Base-by-base conservation (phyloP, 2,888 invertebrate genomes). In the Mythimna lalbum region DNA sequence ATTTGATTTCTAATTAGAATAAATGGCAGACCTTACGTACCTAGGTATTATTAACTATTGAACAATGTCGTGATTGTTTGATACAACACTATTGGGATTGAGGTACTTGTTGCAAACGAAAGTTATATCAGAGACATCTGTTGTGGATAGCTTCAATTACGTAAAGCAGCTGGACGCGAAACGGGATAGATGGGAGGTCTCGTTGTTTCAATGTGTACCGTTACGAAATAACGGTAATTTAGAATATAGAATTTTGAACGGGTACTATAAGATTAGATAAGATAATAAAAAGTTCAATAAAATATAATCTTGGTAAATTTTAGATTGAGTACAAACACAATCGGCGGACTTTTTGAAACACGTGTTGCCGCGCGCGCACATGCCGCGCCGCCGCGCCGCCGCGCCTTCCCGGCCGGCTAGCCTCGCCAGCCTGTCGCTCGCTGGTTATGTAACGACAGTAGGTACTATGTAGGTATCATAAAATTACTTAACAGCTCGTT, bases 401-500 rank as follows among this genome's bases (percentile, higher is more conserved):
- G 33, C 80, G 57, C 76, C 74, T 82, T 77, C 63, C 76, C 82
- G 63, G 60, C 75, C 65, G 59, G 80, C 60, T 65, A 52, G 79
- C 77, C 84, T 75, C 77, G 80, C 63, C 68, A 74, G 81, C 82
- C 80, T 81, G 74, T 65, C 75, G 72, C 72, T 77, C 63, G 74
- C 59, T 72, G 77, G 66, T 86, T 86, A 86, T 81, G 81, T 81
- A 84, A 87, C 71, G 56, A 63, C 69, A 74, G 60, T 73, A 60
- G 67, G 78, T 82, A 85, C 78, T 83, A 72, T 67, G 73, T 81
- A 77, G 78, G 73, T 77, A 80, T 69, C 78, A 81, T 79, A 76
- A 74, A 81, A 79, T 88, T 86, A 82, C 86, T 82, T 87, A 87
- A 86, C 77, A 65, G 75, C 65, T 72, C 68, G 80, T 73, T 82